Percentiles rank a stretch among this genome's conserved stretches.
phyloP scores from a whole-genome alignment of 1,140 invertebrate species.

The Propsilocerus akamusi region DNA sequence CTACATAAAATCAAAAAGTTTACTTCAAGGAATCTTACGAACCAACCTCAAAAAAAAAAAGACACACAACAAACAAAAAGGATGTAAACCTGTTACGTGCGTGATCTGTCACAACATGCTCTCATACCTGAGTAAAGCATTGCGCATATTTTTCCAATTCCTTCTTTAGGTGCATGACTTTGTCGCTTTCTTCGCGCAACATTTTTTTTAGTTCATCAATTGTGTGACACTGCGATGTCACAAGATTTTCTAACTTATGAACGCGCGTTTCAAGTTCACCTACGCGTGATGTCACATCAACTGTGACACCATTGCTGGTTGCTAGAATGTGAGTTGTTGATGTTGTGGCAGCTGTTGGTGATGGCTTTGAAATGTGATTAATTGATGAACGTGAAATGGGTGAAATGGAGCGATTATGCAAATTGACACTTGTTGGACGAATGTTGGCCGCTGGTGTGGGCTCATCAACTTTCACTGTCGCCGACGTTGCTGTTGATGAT shows the following conservation, averaged over 20 bases:
- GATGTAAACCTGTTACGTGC: too few relatives aligned
- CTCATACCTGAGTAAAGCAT: slow-evolving; percentile 37
- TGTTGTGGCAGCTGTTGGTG: slow-evolving; percentile 13
- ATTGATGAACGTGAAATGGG: slow-evolving; percentile 10
- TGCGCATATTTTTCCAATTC: slow-evolving; percentile 38
- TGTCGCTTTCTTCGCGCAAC: slow-evolving; percentile 33
- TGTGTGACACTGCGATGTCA: slow-evolving; percentile 34
- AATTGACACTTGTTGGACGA: slow-evolving; percentile 18
- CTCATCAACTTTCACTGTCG: slow-evolving; percentile 12
- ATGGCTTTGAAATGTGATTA: background rate
- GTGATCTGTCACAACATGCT: too few relatives aligned
- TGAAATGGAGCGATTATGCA: slow-evolving; percentile 20
- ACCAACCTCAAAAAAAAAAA: too few relatives aligned
- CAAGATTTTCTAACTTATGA: slow-evolving; percentile 33
- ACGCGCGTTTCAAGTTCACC: slow-evolving; percentile 26
- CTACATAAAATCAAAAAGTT: too few relatives aligned
- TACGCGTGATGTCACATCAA: slow-evolving; percentile 15
- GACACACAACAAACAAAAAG: too few relatives aligned
- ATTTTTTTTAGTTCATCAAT: slow-evolving; percentile 33
- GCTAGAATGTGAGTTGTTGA: slow-evolving; percentile 15
- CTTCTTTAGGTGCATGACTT: slow-evolving; percentile 31
- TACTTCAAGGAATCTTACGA: too few relatives aligned
- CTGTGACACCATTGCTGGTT: slow-evolving; percentile 6
- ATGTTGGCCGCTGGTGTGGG: slow-evolving; percentile 13
- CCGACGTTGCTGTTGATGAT: slow-evolving; percentile 12